A percentile compares a stretch with the other conserved stretches of the same genome.
Evolutionary conservation across 2,888 invertebrate genomes (phyloP).

Genomic region (Spodoptera littoralis): DNA sequence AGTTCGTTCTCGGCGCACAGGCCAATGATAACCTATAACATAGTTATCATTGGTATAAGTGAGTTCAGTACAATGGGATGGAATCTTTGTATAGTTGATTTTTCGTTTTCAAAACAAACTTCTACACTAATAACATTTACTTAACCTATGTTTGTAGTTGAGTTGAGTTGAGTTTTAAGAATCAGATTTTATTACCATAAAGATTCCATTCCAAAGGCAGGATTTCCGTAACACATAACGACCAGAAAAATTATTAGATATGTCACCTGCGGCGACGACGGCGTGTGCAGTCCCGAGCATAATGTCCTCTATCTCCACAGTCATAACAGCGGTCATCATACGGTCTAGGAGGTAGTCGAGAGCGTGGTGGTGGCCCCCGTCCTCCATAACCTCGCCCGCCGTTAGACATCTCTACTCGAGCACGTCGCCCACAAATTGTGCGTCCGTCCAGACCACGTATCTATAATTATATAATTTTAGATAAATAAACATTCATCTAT

Average conservation of each 20-base stretch:
- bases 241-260: conserved; percentile 18
- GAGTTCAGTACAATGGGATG: conserved; percentile 77
- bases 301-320: conserved; percentile 97
- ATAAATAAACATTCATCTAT: no score
- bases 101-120: no score
- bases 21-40: conserved; percentile 90
- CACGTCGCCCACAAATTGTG: conserved; percentile 96
- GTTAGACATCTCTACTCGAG: conserved; percentile 97
- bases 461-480: conserved; percentile 55
- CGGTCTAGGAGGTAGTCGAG: conserved; percentile 92
- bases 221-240: conserved; percentile 37
- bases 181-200: conserved; percentile 51
- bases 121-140: no score
- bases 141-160: no score
- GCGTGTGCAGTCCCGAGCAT: conserved; percentile 96
- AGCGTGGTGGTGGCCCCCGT: conserved; percentile 89
- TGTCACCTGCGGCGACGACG: conserved; percentile 90
- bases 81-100: conserved; percentile 70
- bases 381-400: conserved; percentile 91
- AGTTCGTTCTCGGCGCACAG: conserved; percentile 88
- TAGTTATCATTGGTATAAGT: conserved; percentile 89
- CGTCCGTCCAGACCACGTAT: conserved; percentile 92
- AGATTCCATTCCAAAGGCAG: conserved; percentile 72
- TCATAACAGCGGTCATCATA: conserved; percentile 98
- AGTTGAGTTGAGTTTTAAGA: no score